These are phyloP conservation scores for Sciurus vulgaris DNA, from an alignment of 2,797 vertebrate genomes.

Conservation along the genomic window DNA sequence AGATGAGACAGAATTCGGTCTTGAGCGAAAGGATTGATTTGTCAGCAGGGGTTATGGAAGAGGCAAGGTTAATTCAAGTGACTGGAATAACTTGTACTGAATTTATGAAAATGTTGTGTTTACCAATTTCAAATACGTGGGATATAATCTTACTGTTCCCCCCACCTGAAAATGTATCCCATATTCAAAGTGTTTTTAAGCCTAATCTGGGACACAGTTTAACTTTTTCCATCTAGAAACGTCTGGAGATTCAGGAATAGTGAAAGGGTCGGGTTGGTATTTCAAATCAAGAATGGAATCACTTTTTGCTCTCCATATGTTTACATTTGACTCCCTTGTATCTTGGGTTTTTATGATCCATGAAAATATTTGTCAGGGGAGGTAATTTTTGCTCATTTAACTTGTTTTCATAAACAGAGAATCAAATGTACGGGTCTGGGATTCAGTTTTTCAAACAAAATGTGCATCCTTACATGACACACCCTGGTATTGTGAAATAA, in stretches of 20 bases:
- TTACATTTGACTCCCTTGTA: neutral
- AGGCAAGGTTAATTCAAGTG: neutral
- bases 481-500: neutral
- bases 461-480: neutral
- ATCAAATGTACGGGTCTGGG: neutral
- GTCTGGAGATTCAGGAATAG: neutral
- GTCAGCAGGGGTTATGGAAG: neutral
- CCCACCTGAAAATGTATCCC: neutral
- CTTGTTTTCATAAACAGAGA: neutral
- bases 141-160: neutral
- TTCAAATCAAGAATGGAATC: neutral
- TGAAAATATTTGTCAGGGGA: too few relatives aligned
- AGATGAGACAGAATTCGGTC: neutral
- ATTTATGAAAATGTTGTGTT: neutral
- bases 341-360: neutral
- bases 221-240: neutral
- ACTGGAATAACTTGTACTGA: too few relatives aligned
- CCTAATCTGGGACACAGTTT: neutral
- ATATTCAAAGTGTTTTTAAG: neutral
- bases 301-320: neutral
- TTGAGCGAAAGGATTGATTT: neutral
- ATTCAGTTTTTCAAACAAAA: neutral
- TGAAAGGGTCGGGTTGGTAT: too few relatives aligned
- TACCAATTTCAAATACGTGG: neutral
- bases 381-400: neutral